Percentiles rank a stretch among this genome's conserved stretches.
Conservation (phyloP, 2,113 vertebrate species). For the Corapipo altera region DNA sequence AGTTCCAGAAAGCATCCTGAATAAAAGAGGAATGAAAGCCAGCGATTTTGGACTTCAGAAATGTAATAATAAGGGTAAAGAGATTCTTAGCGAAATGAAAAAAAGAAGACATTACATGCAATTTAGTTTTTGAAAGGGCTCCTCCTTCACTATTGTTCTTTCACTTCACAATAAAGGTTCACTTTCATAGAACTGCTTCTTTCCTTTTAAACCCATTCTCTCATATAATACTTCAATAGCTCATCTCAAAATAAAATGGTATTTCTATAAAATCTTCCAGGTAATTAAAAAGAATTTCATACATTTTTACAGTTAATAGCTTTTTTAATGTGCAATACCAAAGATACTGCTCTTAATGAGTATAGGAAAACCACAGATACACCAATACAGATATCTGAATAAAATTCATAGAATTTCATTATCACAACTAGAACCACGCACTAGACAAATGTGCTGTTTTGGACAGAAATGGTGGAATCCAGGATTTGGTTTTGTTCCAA, state of each 20-base stretch:
- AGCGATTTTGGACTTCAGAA: slow-evolving; percentile 31
- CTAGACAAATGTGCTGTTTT: background rate
- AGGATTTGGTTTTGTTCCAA: background rate
- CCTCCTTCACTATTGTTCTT: slow-evolving; percentile 41
- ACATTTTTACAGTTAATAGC: background rate
- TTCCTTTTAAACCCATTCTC: background rate
- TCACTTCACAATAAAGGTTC: background rate
- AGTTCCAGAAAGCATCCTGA: background rate
- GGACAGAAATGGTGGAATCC: background rate
- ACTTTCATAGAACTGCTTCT: background rate
- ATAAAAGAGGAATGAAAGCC: slow-evolving; percentile 32
- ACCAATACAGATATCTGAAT: background rate
- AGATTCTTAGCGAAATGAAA: slow-evolving; percentile 11
- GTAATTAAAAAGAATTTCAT: background rate
- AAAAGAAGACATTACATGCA: slow-evolving; percentile 6
- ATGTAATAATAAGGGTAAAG: slow-evolving; percentile 16
- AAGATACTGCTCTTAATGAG: background rate
- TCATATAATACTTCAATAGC: background rate
- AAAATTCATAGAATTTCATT: background rate
- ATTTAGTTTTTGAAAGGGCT: slow-evolving; percentile 30
- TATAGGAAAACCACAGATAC: background rate
- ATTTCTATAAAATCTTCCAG: background rate
- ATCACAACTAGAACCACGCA: background rate
- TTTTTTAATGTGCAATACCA: background rate
- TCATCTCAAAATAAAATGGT: background rate